A percentile compares a stretch with the other conserved stretches of the same genome.
These are phyloP conservation scores for Heliconius congener DNA, from an alignment of 1,140 invertebrate genomes.

Conservation along the genomic window DNA sequence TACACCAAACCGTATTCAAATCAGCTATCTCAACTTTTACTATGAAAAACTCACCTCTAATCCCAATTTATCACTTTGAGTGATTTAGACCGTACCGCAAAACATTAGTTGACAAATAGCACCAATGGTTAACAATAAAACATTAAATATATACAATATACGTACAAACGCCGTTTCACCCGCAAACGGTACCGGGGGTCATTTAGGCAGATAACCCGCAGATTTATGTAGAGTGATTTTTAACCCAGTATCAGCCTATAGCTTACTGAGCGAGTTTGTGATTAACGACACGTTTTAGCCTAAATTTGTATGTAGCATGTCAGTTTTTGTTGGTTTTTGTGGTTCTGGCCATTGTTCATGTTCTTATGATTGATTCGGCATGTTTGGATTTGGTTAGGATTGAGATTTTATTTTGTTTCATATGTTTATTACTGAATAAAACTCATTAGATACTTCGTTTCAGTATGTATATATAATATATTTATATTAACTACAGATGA, in stretches of 20 bases:
- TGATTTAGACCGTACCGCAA: constrained; percentile 26
- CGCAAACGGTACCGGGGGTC: constrained; percentile 58
- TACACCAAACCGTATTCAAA: background rate
- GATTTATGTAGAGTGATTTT: constrained; percentile 71
- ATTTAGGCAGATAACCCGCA: constrained; percentile 68
- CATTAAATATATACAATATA: constrained; percentile 55
- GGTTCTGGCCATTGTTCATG: constrained; percentile 43
- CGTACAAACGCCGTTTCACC: constrained; percentile 43
- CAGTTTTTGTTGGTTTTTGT: constrained; percentile 49
- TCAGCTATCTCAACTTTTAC: background rate
- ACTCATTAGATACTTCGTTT: too few species aligned
- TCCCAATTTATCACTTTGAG: constrained; percentile 10
- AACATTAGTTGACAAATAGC: constrained; percentile 52
- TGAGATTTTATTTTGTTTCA: background rate
- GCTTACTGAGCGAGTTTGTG: constrained; percentile 51
- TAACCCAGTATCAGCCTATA: constrained; percentile 62
- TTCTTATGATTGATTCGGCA: constrained; percentile 43
- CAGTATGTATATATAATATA: too few species aligned
- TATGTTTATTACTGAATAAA: too few species aligned
- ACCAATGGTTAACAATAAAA: constrained; percentile 47
- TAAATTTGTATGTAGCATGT: constrained; percentile 50
- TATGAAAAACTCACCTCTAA: constrained; percentile 17
- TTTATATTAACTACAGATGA: too few species aligned
- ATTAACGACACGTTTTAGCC: constrained; percentile 56
- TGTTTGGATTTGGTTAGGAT: background rate